These are phyloP conservation scores for Trematocara unimaculatum DNA, from an alignment of 2,113 vertebrate genomes.

Conservation along the genomic window DNA sequence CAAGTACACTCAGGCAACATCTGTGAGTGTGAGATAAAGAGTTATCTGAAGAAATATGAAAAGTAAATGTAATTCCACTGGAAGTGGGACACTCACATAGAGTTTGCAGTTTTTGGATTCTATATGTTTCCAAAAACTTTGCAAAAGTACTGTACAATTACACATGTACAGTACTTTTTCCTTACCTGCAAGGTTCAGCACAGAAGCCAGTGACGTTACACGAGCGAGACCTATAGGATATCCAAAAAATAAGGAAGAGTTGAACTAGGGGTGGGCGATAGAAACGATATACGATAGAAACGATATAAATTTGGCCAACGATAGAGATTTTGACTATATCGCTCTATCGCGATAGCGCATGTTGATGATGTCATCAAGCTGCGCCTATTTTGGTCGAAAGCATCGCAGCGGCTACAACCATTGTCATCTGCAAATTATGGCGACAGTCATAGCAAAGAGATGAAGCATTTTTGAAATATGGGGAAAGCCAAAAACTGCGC, in stretches of 20 bases:
- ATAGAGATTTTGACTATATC: too few species aligned
- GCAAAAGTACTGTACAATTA: neutral
- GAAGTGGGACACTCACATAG: neutral
- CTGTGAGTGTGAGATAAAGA: constrained; percentile 56
- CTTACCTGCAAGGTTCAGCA: neutral
- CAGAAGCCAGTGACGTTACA: neutral
- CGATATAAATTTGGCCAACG: too few species aligned
- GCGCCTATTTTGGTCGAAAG: too few species aligned
- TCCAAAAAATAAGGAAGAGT: neutral
- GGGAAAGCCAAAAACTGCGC: too few species aligned
- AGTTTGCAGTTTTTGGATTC: neutral
- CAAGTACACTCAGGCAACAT: constrained; percentile 41
- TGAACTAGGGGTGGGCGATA: too few species aligned
- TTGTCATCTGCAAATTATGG: too few species aligned
- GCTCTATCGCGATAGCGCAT: too few species aligned
- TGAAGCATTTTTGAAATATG: too few species aligned
- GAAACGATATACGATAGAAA: too few species aligned
- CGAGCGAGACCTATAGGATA: neutral
- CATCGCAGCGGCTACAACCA: too few species aligned
- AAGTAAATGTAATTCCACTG: constrained; percentile 14
- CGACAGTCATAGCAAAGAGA: too few species aligned
- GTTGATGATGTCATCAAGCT: too few species aligned
- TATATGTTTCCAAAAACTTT: neutral
- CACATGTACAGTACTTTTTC: neutral
- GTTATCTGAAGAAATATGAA: constrained; percentile 35